These are phyloP conservation scores for Chunga burmeisteri DNA, from an alignment of 2,113 vertebrate genomes.

Conservation along the genomic window DNA sequence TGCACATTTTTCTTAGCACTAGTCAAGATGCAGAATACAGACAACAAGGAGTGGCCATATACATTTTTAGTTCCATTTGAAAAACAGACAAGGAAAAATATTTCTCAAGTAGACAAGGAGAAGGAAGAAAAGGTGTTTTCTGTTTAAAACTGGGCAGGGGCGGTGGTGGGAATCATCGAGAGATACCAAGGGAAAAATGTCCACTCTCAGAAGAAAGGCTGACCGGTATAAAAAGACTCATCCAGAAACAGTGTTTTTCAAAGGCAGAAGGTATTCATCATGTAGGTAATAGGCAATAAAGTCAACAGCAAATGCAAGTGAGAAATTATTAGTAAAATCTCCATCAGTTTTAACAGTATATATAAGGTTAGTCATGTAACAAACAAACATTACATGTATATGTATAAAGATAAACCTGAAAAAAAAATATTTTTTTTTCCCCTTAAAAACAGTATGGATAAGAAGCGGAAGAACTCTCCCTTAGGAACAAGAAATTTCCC, in stretches of 20 bases:
- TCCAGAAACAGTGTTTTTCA: background rate
- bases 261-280: background rate
- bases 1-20: background rate
- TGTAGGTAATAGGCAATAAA: background rate
- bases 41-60: background rate
- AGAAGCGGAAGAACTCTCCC: background rate
- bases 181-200: background rate
- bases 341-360: background rate
- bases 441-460: background rate
- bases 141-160: background rate
- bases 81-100: background rate
- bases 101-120: background rate
- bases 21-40: background rate
- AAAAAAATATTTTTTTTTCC: background rate
- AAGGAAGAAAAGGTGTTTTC: background rate
- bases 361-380: background rate
- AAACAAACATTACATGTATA: background rate
- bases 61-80: background rate
- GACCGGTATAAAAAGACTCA: background rate
- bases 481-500: background rate
- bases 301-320: background rate
- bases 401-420: background rate
- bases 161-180: background rate
- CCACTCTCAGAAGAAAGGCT: background rate
- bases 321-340: background rate